Percentiles rank a stretch among this genome's conserved stretches.
phyloP scores from a whole-genome alignment of 2,113 vertebrate species.

The Drymodes brunneopygia region DNA sequence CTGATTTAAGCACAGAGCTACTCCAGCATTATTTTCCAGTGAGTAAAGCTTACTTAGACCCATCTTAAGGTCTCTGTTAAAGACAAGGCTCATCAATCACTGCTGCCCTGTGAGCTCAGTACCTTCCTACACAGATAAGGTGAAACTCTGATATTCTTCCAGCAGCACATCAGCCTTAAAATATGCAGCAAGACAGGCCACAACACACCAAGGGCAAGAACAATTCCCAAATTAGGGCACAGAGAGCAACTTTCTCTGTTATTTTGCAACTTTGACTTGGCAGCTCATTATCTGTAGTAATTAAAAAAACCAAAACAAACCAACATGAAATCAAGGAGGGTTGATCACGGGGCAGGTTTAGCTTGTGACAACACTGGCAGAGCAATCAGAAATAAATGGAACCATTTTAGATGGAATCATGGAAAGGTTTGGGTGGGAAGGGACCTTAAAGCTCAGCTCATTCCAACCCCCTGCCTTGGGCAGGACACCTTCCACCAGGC shows the following conservation, averaged over 20 bases:
- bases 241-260: not conserved
- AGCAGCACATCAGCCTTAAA: not conserved
- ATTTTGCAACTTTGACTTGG: conserved; percentile 14
- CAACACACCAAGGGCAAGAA: not conserved
- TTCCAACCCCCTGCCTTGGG: not conserved
- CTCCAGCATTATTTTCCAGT: not conserved
- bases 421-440: not conserved
- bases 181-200: not conserved
- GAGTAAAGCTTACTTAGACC: not conserved
- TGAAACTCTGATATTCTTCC: not conserved
- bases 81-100: not conserved
- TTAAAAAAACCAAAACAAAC: not conserved
- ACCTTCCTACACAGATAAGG: not conserved
- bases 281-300: not conserved
- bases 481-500: not conserved
- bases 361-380: not conserved
- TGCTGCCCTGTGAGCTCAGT: not conserved
- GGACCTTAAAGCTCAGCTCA: not conserved
- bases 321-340: not conserved
- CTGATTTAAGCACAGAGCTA: not conserved
- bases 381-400: not conserved
- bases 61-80: not conserved
- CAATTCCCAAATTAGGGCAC: conserved; percentile 42
- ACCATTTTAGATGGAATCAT: not conserved
- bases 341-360: not conserved